Evolutionary conservation across 2,113 vertebrate species (phyloP).

Genomic region (Rousettus leschenaultii): DNA sequence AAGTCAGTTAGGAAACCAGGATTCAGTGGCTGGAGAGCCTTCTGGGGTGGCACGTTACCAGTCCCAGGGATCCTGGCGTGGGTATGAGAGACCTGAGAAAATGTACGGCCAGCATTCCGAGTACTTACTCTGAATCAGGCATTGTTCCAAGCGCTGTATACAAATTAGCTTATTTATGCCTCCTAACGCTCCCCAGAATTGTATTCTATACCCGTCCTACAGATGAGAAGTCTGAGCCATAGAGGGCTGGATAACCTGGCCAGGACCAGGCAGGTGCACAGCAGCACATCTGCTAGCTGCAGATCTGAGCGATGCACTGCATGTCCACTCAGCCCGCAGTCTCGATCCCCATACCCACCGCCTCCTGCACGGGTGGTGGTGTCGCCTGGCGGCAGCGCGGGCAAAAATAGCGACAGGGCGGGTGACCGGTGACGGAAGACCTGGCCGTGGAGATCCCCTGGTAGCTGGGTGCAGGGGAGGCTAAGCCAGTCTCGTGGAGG

Average conservation of each 20-base stretch:
- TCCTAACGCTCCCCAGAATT: not conserved
- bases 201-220: not conserved
- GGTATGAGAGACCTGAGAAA: not conserved
- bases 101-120: not conserved
- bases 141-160: not conserved
- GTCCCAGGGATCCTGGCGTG: not conserved
- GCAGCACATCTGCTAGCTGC: not conserved
- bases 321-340: not conserved
- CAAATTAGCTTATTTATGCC: not conserved
- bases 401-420: not conserved
- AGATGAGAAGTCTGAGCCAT: not conserved
- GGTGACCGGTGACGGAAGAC: not conserved
- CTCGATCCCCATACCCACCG: fast-evolving
- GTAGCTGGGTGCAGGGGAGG: not conserved
- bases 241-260: not conserved
- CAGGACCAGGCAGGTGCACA: not conserved
- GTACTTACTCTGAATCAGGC: not conserved
- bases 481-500: fast-evolving
- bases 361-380: not conserved
- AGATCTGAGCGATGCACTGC: fast-evolving
- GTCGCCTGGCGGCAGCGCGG: not conserved
- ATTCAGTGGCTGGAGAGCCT: not conserved
- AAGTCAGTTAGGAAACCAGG: not conserved
- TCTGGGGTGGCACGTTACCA: too few species aligned
- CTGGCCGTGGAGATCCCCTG: too few species aligned